A percentile compares a stretch with the other conserved stretches of the same genome.
Conservation (phyloP, 2,888 invertebrate genomes). For the Harpalus rufipes region DNA sequence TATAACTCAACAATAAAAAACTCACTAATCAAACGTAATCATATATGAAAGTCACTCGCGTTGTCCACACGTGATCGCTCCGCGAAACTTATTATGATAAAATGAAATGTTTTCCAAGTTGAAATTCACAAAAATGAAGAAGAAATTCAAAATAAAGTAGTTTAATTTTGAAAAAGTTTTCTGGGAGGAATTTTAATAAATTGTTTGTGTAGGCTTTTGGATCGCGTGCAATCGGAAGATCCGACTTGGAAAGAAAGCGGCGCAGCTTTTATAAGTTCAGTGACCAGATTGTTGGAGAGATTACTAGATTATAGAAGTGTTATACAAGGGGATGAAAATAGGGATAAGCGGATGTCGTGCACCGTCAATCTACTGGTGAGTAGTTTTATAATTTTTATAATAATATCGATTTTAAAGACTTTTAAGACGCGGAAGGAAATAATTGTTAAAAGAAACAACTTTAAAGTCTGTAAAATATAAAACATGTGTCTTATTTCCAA, state of each 20-base stretch:
- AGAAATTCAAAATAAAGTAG: constrained; percentile 27
- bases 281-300: constrained; percentile 91
- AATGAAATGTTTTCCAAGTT: background rate
- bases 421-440: too few species aligned
- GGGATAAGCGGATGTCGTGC: constrained; percentile 97
- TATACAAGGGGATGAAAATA: constrained; percentile 96
- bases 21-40: constrained; percentile 49
- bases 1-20: constrained; percentile 49
- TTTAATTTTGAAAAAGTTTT: background rate
- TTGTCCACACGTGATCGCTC: background rate
- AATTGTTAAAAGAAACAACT: too few species aligned
- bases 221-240: constrained; percentile 90
- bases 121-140: constrained; percentile 14
- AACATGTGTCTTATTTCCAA: too few species aligned
- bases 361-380: constrained; percentile 94
- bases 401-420: too few species aligned
- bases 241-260: constrained; percentile 96
- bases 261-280: constrained; percentile 94
- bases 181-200: background rate
- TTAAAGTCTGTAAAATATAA: too few species aligned
- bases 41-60: constrained; percentile 44
- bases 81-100: background rate
- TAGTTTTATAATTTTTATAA: too few species aligned
- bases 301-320: constrained; percentile 96
- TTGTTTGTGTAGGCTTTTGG: constrained; percentile 83